Evolutionary conservation across 2,888 invertebrate genomes (phyloP), one percentile per base, ranked within the genome.

Genomic region (Tetrapedia diversipes): DNA sequence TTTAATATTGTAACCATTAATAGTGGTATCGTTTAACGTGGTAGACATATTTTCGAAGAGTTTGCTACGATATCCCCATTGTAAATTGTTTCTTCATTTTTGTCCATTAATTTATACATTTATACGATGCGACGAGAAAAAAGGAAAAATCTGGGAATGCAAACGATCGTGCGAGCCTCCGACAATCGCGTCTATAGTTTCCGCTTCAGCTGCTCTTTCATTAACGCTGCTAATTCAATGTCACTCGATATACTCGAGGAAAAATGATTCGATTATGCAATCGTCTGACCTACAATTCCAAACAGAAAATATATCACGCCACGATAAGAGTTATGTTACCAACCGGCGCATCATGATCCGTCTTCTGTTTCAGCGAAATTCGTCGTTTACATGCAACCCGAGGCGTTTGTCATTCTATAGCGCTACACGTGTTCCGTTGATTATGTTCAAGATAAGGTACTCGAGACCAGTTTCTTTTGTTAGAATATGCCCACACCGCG

Each of bases 201-300:
- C 8, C 43, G 6, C 4, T 6, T 22, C 7, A 47, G 16, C 16
- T 47, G n/a, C 54, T 16, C 7, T 37, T 63, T 47, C 29, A 56
- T 47, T 64, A 57, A 34, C 49, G 14, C 11, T 45, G 14, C 29
- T 39, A 39, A 54, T 47, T 45, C 61, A 69, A 61, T 54, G 61
- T 47, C 61, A 69, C 1, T 7, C n/a, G 34, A 61, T 69, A 37
- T 29, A 22, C 24, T 3, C 6, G 37, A 4, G 22, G 27, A 49
- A n/a, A 24, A 41, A 51, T 39, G 59, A 67, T n/a, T 53, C 27
- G 19, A 61, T 69, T 69, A 24, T 54, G 39, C 54, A 69, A 69
- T n/a, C 19, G 53, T 60, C 53, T 54, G 69, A 54, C 51, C 45
- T 69, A 47, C 37, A 53, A 69, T 47, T 34, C 37, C 16, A 27